Conservation (phyloP, 23 tunicate species). For the Ascidia mentula region DNA sequence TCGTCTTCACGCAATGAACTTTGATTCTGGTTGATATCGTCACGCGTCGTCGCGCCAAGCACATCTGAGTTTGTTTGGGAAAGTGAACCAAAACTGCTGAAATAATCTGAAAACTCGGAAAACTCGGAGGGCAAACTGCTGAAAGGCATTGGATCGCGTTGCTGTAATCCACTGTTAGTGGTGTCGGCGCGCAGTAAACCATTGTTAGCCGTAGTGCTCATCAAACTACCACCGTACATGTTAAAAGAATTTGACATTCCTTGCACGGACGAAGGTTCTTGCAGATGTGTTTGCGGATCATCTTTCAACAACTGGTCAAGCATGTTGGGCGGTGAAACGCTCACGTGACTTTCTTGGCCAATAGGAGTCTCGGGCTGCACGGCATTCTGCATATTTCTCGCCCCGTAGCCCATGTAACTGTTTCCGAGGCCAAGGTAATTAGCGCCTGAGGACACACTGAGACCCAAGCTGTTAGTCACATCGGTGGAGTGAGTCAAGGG, state of each 20-base stretch:
- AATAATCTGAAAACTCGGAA: neutral
- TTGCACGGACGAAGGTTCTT: no score
- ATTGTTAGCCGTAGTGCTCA: no score
- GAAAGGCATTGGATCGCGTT: neutral
- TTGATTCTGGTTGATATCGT: neutral
- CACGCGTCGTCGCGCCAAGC: neutral
- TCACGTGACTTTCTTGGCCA: neutral
- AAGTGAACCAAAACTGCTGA: neutral
- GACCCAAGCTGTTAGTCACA: neutral
- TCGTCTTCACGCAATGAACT: neutral
- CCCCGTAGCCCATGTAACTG: neutral
- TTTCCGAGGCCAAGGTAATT: neutral
- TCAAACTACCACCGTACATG: no score
- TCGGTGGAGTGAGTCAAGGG: neutral
- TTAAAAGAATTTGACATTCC: no score
- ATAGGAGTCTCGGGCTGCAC: no score
- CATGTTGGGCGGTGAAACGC: neutral
- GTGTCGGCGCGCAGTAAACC: no score
- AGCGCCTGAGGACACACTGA: neutral
- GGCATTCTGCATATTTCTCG: neutral
- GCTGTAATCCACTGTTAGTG: neutral
- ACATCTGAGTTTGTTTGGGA: neutral
- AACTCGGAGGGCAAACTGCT: neutral
- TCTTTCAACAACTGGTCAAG: neutral
- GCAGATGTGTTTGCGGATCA: no score